Evolutionary conservation across 2,113 vertebrate species (phyloP).

Genomic region (Smithornis capensis): DNA sequence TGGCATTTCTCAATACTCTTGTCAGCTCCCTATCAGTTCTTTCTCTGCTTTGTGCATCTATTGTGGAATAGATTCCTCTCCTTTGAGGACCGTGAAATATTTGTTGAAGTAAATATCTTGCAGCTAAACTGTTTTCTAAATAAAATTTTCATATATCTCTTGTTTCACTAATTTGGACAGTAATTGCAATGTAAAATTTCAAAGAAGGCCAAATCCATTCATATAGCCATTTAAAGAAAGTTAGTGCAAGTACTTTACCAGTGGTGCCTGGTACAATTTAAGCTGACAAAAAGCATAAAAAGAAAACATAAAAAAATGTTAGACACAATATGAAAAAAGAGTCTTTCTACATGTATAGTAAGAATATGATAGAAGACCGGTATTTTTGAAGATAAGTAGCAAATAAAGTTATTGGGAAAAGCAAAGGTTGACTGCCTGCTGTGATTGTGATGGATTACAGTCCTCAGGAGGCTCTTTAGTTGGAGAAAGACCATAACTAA

Average conservation of each 20-base stretch:
- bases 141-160: neutral
- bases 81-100: neutral
- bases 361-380: neutral
- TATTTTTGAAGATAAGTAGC: neutral
- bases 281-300: neutral
- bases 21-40: neutral
- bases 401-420: neutral
- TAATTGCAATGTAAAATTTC: neutral
- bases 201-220: neutral
- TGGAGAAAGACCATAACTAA: neutral
- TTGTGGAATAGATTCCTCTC: neutral
- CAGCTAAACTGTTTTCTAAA: neutral
- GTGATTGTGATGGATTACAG: neutral
- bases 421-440: neutral
- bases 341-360: neutral
- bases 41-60: neutral
- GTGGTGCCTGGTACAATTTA: neutral
- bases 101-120: neutral
- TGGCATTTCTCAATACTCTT: neutral
- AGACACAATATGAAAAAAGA: neutral
- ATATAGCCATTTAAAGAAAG: neutral
- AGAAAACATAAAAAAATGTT: neutral
- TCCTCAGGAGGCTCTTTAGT: neutral
- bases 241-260: neutral
- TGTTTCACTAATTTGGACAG: neutral